A percentile compares a stretch with the other conserved stretches of the same genome.
Evolutionary conservation across 2,888 invertebrate genomes (phyloP).

Genomic region (Spilarctia lutea): DNA sequence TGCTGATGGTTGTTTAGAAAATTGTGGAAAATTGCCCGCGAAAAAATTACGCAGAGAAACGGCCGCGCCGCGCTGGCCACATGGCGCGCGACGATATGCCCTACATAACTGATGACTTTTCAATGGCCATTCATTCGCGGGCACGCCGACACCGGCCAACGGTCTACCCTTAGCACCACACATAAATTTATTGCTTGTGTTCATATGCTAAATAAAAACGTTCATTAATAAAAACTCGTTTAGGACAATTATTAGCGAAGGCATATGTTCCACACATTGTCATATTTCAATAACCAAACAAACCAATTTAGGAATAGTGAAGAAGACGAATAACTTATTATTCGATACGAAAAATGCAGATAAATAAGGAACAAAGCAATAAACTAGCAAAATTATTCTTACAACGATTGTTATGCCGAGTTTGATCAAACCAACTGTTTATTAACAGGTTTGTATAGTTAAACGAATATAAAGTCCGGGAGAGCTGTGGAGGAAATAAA

Average conservation of each 20-base stretch:
- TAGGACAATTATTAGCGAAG: slow-evolving; percentile 1
- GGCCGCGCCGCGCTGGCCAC: slow-evolving; percentile 67
- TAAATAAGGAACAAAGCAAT: not conserved
- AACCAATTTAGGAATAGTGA: not conserved
- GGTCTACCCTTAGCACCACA: slow-evolving; percentile 57
- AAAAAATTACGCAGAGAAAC: slow-evolving; percentile 79
- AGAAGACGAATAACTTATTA: not conserved
- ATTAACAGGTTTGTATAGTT: slow-evolving; percentile 16
- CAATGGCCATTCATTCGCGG: slow-evolving; percentile 83
- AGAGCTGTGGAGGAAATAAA: slow-evolving; percentile 20
- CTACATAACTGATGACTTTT: slow-evolving; percentile 86
- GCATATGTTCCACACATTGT: not conserved
- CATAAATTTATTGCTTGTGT: slow-evolving; percentile 66
- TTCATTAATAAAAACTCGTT: slow-evolving; percentile 19
- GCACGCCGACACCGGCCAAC: slow-evolving; percentile 60
- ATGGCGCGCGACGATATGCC: slow-evolving; percentile 82
- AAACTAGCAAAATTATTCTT: not conserved
- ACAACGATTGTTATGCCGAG: not conserved
- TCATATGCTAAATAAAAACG: slow-evolving; percentile 67
- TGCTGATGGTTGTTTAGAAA: slow-evolving; percentile 75
- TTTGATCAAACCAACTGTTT: slow-evolving; percentile 7
- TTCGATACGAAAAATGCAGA: not conserved
- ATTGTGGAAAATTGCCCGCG: slow-evolving; percentile 78
- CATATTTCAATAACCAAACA: not conserved
- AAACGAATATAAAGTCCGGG: slow-evolving; percentile 11